These are phyloP conservation scores for Leptosomus discolor DNA, from an alignment of 2,113 vertebrate genomes.

Conservation along the genomic window DNA sequence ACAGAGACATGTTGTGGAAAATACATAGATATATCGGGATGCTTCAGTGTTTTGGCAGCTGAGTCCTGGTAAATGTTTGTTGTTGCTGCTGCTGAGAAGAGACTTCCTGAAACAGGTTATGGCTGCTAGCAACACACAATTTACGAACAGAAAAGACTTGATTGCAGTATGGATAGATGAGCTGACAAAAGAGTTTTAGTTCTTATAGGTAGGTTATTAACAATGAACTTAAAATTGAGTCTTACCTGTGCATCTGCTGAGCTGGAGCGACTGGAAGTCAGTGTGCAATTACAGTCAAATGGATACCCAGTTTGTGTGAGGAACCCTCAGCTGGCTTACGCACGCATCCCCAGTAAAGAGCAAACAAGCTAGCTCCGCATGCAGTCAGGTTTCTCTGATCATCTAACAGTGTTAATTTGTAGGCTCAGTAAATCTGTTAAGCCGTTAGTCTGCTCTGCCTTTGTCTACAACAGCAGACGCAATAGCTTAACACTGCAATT, in stretches of 20 bases:
- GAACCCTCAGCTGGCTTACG: neutral
- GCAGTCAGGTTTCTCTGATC: neutral
- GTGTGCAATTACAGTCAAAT: neutral
- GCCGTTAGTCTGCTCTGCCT: neutral
- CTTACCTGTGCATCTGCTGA: neutral
- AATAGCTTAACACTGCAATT: neutral
- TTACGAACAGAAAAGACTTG: neutral
- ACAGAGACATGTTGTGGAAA: neutral
- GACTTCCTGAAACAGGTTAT: neutral
- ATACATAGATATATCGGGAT: neutral
- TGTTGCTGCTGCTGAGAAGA: neutral
- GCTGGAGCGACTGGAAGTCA: neutral
- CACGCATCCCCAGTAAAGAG: neutral
- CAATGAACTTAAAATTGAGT: neutral
- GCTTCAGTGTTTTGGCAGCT: neutral
- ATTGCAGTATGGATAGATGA: neutral
- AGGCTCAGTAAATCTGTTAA: neutral
- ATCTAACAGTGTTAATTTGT: neutral
- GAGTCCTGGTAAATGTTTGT: neutral
- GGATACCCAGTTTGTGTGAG: neutral
- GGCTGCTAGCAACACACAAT: neutral
- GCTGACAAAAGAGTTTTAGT: neutral
- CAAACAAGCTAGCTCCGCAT: neutral
- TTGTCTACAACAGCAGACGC: neutral
- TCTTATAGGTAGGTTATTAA: neutral